Conservation (phyloP, 2,113 vertebrate species). For the Seriola aureovittata region DNA sequence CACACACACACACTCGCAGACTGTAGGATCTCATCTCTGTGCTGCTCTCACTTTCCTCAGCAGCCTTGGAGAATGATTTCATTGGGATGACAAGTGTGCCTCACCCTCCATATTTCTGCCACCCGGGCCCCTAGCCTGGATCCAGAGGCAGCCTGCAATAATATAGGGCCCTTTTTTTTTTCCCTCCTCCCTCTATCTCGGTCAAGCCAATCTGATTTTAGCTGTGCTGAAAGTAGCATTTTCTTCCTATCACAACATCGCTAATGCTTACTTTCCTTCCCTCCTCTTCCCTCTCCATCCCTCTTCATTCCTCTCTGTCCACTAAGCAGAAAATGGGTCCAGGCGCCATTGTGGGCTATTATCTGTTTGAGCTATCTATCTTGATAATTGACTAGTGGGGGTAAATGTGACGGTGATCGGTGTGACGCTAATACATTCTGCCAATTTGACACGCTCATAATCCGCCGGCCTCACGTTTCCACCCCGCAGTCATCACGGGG, state of each 20-base stretch:
- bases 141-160: slow-evolving; percentile 41
- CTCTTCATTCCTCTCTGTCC: slow-evolving; percentile 29
- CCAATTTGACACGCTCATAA: slow-evolving; percentile 66
- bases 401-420: slow-evolving; percentile 62
- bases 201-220: slow-evolving; percentile 56
- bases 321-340: slow-evolving; percentile 68
- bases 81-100: slow-evolving; percentile 68
- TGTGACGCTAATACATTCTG: slow-evolving; percentile 67
- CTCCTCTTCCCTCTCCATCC: slow-evolving; percentile 8
- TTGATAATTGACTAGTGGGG: slow-evolving; percentile 67
- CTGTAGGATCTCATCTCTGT: slow-evolving; percentile 41
- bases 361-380: slow-evolving; percentile 64
- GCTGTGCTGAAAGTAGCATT: slow-evolving; percentile 67
- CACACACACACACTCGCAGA: slow-evolving; percentile 13
- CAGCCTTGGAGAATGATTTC: slow-evolving; percentile 67
- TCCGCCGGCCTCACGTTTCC: slow-evolving; percentile 39
- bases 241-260: slow-evolving; percentile 55
- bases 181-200: background rate
- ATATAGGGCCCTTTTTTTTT: background rate
- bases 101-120: slow-evolving; percentile 73
- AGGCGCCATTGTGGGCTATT: slow-evolving; percentile 46
- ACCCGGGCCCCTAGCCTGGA: slow-evolving; percentile 47
- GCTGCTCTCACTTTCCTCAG: slow-evolving; percentile 52
- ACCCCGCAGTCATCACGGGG: slow-evolving; percentile 37
- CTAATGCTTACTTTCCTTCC: slow-evolving; percentile 25